phyloP scores from a whole-genome alignment of 2,888 invertebrate species.

The Eudasyphora cyanicolor region DNA sequence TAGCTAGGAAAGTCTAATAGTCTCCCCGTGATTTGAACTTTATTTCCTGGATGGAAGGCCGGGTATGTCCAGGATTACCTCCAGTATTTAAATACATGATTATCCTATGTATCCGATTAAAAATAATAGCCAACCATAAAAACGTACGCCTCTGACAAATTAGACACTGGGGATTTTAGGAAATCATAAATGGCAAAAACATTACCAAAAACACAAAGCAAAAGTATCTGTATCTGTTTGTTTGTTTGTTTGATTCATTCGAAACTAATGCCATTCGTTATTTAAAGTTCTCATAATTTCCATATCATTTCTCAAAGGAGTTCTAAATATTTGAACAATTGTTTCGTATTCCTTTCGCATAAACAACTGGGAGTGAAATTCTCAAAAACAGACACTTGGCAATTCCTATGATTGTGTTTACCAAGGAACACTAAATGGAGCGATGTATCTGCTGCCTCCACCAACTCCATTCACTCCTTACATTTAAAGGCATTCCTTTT shows the following conservation, averaged over 20 bases:
- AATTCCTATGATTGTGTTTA: too few species aligned
- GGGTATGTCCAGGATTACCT: too few species aligned
- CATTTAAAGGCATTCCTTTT: not conserved
- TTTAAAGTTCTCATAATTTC: conserved; percentile 60
- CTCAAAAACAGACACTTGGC: conserved; percentile 7
- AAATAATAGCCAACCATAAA: too few species aligned
- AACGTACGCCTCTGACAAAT: conserved; percentile 51
- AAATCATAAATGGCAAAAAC: conserved; percentile 5
- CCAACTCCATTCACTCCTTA: not conserved
- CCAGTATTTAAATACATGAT: too few species aligned
- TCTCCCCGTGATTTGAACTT: too few species aligned
- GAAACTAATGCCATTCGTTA: conserved; percentile 51
- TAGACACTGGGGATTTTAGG: conserved; percentile 37
- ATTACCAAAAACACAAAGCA: not conserved
- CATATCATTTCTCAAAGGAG: conserved; percentile 59
- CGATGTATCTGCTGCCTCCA: not conserved
- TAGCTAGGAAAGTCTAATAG: too few species aligned
- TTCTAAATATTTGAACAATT: not conserved
- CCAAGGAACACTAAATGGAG: not conserved
- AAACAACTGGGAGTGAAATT: not conserved
- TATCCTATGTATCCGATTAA: too few species aligned
- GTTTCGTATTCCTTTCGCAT: not conserved
- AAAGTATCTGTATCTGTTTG: conserved; percentile 21
- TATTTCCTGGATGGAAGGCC: too few species aligned
- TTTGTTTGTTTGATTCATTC: conserved; percentile 45